Conservation (phyloP, 2,888 invertebrate genomes). For the Ichneumoninae sp. region DNA sequence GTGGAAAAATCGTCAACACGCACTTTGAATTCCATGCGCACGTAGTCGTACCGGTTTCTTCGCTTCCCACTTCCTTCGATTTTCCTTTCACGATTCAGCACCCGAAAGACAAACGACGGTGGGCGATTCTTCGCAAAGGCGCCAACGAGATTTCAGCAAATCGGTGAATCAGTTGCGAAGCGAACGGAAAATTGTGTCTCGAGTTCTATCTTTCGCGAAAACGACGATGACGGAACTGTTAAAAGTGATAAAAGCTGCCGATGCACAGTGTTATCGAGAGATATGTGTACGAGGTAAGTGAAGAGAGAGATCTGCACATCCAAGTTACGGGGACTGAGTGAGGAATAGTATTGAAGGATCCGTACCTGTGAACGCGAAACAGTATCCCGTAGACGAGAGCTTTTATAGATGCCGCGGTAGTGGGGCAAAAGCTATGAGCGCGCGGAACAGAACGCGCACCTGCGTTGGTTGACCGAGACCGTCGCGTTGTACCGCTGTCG, state of each 20-base stretch:
- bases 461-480: not conserved
- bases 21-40: slow-evolving; percentile 35
- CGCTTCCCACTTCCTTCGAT: not conserved
- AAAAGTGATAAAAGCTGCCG: not conserved
- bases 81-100: not conserved
- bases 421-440: slow-evolving; percentile 1
- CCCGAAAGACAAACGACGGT: not conserved
- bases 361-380: slow-evolving; percentile 37
- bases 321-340: slow-evolving; percentile 31
- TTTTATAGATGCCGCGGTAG: slow-evolving; percentile 35
- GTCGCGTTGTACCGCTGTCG: not conserved
- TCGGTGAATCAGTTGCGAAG: not conserved
- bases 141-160: not conserved
- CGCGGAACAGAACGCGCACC: slow-evolving; percentile 13
- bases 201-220: not conserved
- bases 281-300: not conserved
- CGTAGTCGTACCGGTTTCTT: slow-evolving; percentile 34
- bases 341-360: slow-evolving; percentile 55
- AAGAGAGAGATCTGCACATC: slow-evolving; percentile 14
- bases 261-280: slow-evolving; percentile 7
- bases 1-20: slow-evolving; percentile 1
- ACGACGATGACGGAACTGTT: not conserved
- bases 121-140: not conserved
- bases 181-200: not conserved
- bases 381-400: slow-evolving; percentile 35